Evolutionary conservation across 1,140 invertebrate species (phyloP).

Genomic region (Plectus sambesii): DNA sequence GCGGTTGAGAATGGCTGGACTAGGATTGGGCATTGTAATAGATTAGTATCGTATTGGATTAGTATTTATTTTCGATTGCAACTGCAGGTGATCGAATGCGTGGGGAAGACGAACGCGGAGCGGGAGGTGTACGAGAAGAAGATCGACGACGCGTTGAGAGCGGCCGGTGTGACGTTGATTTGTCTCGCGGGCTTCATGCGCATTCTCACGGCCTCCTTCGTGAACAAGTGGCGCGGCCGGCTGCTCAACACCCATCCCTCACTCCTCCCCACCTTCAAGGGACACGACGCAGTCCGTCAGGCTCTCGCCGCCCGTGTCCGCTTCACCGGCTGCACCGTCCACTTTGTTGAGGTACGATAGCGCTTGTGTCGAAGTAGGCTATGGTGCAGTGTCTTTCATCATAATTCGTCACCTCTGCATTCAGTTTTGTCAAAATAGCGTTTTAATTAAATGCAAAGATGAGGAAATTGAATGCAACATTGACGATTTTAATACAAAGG

Average conservation of each 20-base stretch:
- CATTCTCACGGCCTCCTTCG: conserved; percentile 59
- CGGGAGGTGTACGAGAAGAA: conserved; percentile 22
- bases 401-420: too few species aligned
- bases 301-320: conserved; percentile 70
- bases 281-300: conserved; percentile 68
- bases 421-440: too few species aligned
- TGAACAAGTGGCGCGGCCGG: conserved; percentile 61
- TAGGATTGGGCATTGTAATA: too few species aligned
- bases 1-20: too few species aligned
- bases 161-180: conserved; percentile 66
- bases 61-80: too few species aligned
- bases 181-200: conserved; percentile 96
- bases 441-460: too few species aligned
- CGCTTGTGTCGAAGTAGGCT: not conserved
- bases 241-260: conserved; percentile 90
- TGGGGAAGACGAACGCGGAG: conserved; percentile 5
- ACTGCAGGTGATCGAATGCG: not conserved
- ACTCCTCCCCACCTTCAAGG: conserved; percentile 79
- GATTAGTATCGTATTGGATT: too few species aligned
- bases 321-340: conserved; percentile 79
- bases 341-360: conserved; percentile 74
- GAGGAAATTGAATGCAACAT: not conserved
- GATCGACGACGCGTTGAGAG: conserved; percentile 52
- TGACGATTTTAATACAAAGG: too few species aligned
- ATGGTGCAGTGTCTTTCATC: too few species aligned